phyloP scores from a whole-genome alignment of 1,140 invertebrate species.

The Bombus pyrosoma region DNA sequence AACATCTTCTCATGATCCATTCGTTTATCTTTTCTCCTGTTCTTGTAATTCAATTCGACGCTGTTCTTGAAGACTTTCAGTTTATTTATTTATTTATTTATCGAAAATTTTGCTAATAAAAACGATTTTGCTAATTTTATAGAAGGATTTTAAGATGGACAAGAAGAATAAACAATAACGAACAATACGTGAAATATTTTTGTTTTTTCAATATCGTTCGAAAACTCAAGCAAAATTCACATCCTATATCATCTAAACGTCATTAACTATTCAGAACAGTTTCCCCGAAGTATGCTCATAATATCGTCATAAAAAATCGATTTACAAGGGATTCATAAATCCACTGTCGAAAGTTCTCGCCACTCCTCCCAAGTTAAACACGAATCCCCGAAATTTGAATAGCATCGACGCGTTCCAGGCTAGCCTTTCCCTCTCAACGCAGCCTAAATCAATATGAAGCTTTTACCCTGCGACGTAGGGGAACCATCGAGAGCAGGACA shows the following conservation, averaged over 20 bases:
- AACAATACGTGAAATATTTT: no score
- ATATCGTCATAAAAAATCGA: slow-evolving; percentile 3
- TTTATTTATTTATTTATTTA: no score
- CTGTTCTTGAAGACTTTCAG: no score
- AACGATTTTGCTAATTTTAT: no score
- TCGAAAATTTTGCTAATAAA: no score
- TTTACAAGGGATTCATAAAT: slow-evolving; percentile 17
- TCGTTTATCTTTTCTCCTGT: background rate
- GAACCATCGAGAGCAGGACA: slow-evolving; percentile 29
- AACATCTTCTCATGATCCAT: no score
- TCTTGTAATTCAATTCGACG: background rate
- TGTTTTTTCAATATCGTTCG: no score
- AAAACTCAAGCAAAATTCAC: background rate
- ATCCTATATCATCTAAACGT: background rate
- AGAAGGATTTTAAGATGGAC: no score
- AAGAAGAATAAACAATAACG: no score
- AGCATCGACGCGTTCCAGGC: slow-evolving; percentile 40
- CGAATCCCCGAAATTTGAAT: slow-evolving; percentile 55
- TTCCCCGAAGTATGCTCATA: background rate
- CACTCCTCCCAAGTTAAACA: slow-evolving; percentile 39
- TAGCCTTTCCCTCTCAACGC: slow-evolving; percentile 35
- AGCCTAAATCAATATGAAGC: slow-evolving; percentile 60
- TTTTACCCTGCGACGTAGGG: slow-evolving; percentile 29
- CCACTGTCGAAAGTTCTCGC: slow-evolving; percentile 13
- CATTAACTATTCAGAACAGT: background rate